Conservation (phyloP, 1,140 invertebrate species). For the Amphibalanus amphitrite region DNA sequence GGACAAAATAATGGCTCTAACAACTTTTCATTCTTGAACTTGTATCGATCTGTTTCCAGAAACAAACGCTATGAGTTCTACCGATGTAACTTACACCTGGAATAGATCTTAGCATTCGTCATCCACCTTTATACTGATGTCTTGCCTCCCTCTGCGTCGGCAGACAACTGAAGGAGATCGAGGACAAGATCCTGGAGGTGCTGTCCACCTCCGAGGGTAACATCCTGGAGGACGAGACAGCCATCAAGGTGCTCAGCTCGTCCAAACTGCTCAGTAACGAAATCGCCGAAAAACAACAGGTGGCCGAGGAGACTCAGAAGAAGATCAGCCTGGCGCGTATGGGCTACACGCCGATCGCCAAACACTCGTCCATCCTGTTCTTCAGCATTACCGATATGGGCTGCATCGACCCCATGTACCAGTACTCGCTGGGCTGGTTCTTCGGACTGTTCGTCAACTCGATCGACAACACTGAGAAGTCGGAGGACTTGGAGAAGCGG, state of each 20-base stretch:
- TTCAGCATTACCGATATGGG: slow-evolving; percentile 76
- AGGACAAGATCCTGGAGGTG: slow-evolving; percentile 37
- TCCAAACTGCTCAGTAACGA: slow-evolving; percentile 36
- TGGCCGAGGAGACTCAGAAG: slow-evolving; percentile 64
- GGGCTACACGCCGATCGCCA: slow-evolving; percentile 71
- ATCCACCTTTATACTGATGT: no score
- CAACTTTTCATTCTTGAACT: no score
- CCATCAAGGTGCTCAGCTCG: slow-evolving; percentile 37
- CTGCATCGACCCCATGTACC: slow-evolving; percentile 94
- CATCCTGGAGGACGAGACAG: slow-evolving; percentile 39
- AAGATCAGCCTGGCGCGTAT: slow-evolving; percentile 42
- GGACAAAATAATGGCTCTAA: no score
- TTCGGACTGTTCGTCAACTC: slow-evolving; percentile 70
- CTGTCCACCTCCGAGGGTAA: slow-evolving; percentile 35
- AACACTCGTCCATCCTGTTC: slow-evolving; percentile 74
- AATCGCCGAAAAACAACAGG: slow-evolving; percentile 36
- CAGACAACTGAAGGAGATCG: slow-evolving; percentile 73
- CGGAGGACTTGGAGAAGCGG: slow-evolving; percentile 53
- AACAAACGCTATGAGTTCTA: slow-evolving; percentile 22
- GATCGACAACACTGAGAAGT: slow-evolving; percentile 81
- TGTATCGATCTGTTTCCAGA: background rate
- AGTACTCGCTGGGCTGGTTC: slow-evolving; percentile 89
- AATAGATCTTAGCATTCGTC: slow-evolving; percentile 6
- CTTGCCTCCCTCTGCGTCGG: slow-evolving; percentile 16
- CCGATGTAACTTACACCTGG: background rate